A percentile compares a stretch with the other conserved stretches of the same genome.
Evolutionary conservation across 1,140 invertebrate genomes (phyloP).

Genomic region (Daktulosphaira vitifoliae): DNA sequence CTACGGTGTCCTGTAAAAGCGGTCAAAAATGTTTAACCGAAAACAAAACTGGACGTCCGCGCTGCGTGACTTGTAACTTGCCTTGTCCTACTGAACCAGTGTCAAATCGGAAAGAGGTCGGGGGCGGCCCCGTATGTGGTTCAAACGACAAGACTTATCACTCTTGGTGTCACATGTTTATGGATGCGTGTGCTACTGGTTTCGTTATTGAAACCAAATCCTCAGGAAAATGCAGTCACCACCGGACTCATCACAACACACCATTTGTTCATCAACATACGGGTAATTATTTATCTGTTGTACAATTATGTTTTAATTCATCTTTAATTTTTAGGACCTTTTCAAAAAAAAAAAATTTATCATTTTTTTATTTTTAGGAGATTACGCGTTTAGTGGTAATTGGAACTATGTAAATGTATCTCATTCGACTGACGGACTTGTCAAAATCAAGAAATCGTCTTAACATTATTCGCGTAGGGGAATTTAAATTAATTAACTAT

Average conservation of each 20-base stretch:
- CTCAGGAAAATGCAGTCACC: constrained; percentile 61
- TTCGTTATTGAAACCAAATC: constrained; percentile 66
- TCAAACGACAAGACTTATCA: constrained; percentile 72
- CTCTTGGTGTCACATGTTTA: constrained; percentile 80
- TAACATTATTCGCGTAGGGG: too few relatives aligned
- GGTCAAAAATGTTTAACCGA: constrained; percentile 69
- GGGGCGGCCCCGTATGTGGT: constrained; percentile 59
- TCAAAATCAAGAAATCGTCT: too few relatives aligned
- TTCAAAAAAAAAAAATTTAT: too few relatives aligned
- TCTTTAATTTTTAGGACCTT: too few relatives aligned
- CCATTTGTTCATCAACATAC: too few relatives aligned
- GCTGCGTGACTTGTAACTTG: constrained; percentile 65
- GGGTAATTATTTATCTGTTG: too few relatives aligned
- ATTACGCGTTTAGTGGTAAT: constrained; percentile 12
- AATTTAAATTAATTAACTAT: too few relatives aligned
- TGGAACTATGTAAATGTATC: constrained; percentile 18
- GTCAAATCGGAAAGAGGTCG: constrained; percentile 45
- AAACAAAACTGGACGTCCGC: constrained; percentile 56
- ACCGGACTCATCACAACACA: constrained; percentile 9
- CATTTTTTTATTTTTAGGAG: too few relatives aligned
- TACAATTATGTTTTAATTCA: too few relatives aligned
- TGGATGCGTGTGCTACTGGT: constrained; percentile 71
- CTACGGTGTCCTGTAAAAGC: constrained; percentile 60
- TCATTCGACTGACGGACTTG: too few relatives aligned
- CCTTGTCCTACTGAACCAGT: constrained; percentile 47